These are phyloP conservation scores for Helicoverpa armigera DNA, from an alignment of 1,140 invertebrate genomes.

Conservation along the genomic window DNA sequence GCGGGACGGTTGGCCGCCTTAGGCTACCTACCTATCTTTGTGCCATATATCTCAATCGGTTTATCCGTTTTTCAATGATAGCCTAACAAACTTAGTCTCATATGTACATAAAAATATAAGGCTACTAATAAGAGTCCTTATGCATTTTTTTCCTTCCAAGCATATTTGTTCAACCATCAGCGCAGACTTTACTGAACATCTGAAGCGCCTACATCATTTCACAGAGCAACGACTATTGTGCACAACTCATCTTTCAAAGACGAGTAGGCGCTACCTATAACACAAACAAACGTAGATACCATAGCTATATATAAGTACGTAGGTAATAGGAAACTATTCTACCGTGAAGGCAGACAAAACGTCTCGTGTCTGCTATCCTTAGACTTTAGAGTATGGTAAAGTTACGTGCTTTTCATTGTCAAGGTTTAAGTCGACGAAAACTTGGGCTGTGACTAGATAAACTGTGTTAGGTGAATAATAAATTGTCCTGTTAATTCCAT, in stretches of 20 bases:
- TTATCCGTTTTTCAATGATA: too few relatives aligned
- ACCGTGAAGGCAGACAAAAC: background rate
- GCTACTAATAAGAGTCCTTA: too few relatives aligned
- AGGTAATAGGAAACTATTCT: background rate
- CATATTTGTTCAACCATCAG: too few relatives aligned
- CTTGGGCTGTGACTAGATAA: background rate
- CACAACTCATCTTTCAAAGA: background rate
- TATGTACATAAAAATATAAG: too few relatives aligned
- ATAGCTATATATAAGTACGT: background rate
- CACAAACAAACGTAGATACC: background rate
- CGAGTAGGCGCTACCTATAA: background rate
- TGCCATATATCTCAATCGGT: too few relatives aligned
- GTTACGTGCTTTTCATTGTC: background rate
- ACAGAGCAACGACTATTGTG: background rate
- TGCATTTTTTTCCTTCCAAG: too few relatives aligned
- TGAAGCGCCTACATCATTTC: background rate
- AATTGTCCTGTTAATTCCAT: too few relatives aligned
- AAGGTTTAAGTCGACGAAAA: background rate
- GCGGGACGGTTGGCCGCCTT: too few relatives aligned
- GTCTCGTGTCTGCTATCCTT: background rate
- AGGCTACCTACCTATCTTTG: too few relatives aligned
- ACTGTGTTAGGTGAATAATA: too few relatives aligned
- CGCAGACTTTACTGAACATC: background rate
- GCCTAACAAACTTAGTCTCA: too few relatives aligned
- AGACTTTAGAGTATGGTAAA: too few relatives aligned